Percentiles rank a stretch among this genome's conserved stretches.
Conservation (phyloP, 35 echinoderm and acorn worm species). For the Chiridota heheva region DNA sequence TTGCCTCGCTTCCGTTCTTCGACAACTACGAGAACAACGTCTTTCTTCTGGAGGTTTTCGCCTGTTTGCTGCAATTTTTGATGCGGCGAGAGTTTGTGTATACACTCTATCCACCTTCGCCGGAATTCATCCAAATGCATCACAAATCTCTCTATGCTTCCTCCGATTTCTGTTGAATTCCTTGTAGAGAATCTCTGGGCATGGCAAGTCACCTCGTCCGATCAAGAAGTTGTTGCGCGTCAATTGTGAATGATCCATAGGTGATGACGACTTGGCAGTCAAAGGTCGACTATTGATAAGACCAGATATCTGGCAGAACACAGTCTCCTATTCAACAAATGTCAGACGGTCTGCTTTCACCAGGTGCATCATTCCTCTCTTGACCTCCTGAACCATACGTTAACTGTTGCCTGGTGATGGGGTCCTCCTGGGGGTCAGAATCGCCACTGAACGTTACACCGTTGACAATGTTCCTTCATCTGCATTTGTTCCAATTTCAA, state of each 20-base stretch:
- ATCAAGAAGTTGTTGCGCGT: conserved; percentile 84
- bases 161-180: conserved; percentile 22
- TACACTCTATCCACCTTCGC: conserved; percentile 55
- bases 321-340: conserved; percentile 57
- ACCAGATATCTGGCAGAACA: conserved; percentile 47
- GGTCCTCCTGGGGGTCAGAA: conserved; percentile 58
- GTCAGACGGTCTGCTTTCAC: conserved; percentile 55
- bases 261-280: conserved; percentile 71
- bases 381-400: conserved; percentile 63
- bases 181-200: conserved; percentile 50
- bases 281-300: conserved; percentile 51
- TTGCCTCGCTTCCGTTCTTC: conserved; percentile 12
- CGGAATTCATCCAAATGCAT: conserved; percentile 70
- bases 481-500: conserved; percentile 38
- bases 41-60: conserved; percentile 50
- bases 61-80: conserved; percentile 39
- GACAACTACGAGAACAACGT: conserved; percentile 50
- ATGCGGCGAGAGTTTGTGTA: conserved; percentile 66
- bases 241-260: conserved; percentile 65
- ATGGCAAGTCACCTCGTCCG: conserved; percentile 78
- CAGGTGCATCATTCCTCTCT: conserved; percentile 38
- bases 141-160: conserved; percentile 79
- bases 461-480: conserved; percentile 39
- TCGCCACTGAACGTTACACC: conserved; percentile 54
- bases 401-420: conserved; percentile 55